phyloP scores from a whole-genome alignment of 2,113 vertebrate genomes.

The Stegostoma tigrinum region DNA sequence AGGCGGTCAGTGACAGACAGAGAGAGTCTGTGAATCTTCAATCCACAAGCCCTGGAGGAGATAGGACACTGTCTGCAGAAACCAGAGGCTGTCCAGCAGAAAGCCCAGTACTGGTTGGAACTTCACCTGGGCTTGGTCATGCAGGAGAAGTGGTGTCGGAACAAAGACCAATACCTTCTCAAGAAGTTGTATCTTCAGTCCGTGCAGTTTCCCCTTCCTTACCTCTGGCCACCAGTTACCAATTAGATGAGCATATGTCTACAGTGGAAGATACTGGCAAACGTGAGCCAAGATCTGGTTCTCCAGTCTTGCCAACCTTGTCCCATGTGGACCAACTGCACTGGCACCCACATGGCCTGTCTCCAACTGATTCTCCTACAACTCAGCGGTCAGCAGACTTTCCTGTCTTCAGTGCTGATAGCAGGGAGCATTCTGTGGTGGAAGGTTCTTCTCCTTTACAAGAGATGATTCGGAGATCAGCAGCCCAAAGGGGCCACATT shows the following conservation, averaged over 20 bases:
- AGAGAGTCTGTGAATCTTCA: slow-evolving; percentile 36
- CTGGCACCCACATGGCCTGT: neutral
- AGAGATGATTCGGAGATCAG: neutral
- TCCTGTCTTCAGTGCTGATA: neutral
- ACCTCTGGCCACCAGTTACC: neutral
- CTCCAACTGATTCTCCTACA: neutral
- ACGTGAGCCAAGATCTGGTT: neutral
- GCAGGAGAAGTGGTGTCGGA: too few relatives aligned
- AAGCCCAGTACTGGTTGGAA: neutral
- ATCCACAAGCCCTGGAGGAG: slow-evolving; percentile 43
- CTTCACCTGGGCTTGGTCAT: neutral
- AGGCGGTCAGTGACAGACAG: slow-evolving; percentile 59
- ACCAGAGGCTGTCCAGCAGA: slow-evolving; percentile 32
- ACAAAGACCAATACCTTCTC: too few relatives aligned
- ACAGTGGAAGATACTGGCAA: neutral
- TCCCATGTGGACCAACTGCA: too few relatives aligned
- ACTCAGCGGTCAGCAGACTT: neutral
- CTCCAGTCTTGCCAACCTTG: neutral
- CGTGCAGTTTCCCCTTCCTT: neutral
- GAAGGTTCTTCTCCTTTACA: neutral
- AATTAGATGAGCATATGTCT: neutral
- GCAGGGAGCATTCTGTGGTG: neutral
- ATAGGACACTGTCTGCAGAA: slow-evolving; percentile 47
- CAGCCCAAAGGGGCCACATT: neutral
- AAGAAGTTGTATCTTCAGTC: neutral